A percentile compares a stretch with the other conserved stretches of the same genome.
phyloP scores from a whole-genome alignment of 2,797 vertebrate genomes.

The Fundulus diaphanus region DNA sequence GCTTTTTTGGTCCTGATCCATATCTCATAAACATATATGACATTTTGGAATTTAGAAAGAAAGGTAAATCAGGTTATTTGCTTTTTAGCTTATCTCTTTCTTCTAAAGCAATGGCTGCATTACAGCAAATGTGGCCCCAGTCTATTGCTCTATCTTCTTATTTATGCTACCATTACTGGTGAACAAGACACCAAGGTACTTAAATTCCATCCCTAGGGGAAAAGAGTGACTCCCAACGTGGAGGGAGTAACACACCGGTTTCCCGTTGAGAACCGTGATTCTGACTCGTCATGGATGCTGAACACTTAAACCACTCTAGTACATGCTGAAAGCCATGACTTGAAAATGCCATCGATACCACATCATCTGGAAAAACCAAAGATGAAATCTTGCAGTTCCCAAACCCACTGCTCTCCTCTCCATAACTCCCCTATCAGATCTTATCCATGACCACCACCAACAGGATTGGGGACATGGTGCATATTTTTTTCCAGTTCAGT shows the following conservation, averaged over 20 bases:
- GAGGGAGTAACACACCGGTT: neutral
- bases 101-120: neutral
- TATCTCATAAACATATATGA: neutral
- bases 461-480: too few species aligned
- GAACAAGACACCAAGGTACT: neutral
- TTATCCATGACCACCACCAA: too few species aligned
- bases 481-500: too few species aligned
- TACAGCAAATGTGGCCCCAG: neutral
- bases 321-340: too few species aligned
- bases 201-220: neutral
- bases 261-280: neutral
- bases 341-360: too few species aligned
- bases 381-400: too few species aligned
- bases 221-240: neutral
- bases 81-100: neutral
- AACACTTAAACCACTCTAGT: too few species aligned
- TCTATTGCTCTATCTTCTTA: neutral
- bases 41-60: neutral
- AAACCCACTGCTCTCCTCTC: too few species aligned
- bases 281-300: too few species aligned
- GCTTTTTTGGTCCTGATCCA: neutral
- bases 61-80: neutral
- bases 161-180: neutral
- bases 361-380: too few species aligned
- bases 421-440: too few species aligned